phyloP scores from a whole-genome alignment of 2,888 invertebrate species.

The Peribatodes rhomboidaria region DNA sequence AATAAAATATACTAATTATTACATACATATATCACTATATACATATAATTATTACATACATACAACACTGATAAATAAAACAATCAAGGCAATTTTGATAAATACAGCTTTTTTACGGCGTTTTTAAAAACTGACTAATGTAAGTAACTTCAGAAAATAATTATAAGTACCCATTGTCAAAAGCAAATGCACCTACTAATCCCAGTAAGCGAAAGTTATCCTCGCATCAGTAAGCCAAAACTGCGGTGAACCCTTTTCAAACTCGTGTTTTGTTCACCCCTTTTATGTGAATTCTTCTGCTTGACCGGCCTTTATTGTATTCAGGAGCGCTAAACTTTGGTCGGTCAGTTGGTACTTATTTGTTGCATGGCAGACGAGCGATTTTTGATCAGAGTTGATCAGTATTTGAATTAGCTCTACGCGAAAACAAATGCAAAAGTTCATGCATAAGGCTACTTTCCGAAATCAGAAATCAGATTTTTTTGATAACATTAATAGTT shows the following conservation, averaged over 20 bases:
- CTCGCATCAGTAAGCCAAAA: slow-evolving; percentile 23
- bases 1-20: too few relatives aligned
- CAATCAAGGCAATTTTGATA: too few relatives aligned
- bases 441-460: too few relatives aligned
- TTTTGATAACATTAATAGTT: too few relatives aligned
- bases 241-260: slow-evolving; percentile 30
- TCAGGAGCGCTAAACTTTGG: slow-evolving; percentile 24
- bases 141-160: background rate
- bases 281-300: slow-evolving; percentile 39
- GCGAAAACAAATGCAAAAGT: too few relatives aligned
- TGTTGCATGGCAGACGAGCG: slow-evolving; percentile 21
- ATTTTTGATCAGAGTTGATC: background rate
- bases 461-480: too few relatives aligned
- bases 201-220: background rate
- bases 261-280: slow-evolving; percentile 34
- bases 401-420: too few relatives aligned
- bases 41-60: too few relatives aligned
- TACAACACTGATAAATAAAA: too few relatives aligned
- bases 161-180: too few relatives aligned
- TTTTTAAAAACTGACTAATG: background rate
- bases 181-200: background rate
- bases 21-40: too few relatives aligned
- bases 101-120: too few relatives aligned
- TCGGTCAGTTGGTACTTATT: slow-evolving; percentile 14
- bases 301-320: slow-evolving; percentile 33